A percentile compares a stretch with the other conserved stretches of the same genome.
These are phyloP conservation scores for Troides helena DNA, from an alignment of 2,888 invertebrate species.

Conservation along the genomic window DNA sequence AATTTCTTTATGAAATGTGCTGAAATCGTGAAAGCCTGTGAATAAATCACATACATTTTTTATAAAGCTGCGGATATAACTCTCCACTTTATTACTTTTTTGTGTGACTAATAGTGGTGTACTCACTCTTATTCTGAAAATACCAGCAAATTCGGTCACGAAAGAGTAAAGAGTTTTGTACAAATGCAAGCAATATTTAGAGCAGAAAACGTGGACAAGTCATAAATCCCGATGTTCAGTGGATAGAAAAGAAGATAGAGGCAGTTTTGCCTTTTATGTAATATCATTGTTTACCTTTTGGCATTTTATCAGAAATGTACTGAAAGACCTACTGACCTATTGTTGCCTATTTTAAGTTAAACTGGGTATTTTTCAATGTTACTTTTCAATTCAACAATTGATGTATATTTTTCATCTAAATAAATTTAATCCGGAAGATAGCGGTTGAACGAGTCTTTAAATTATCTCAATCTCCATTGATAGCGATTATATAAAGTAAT, in stretches of 20 bases:
- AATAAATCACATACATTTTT: not conserved
- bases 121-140: not conserved
- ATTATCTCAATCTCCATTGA: too few species aligned
- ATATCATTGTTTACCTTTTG: not conserved
- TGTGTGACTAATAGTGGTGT: not conserved
- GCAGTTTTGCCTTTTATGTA: too few species aligned
- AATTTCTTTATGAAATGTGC: constrained; percentile 16
- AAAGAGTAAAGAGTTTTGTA: not conserved
- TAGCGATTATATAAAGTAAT: not conserved
- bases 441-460: not conserved
- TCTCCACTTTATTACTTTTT: not conserved
- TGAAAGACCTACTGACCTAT: not conserved
- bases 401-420: not conserved
- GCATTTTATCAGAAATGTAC: not conserved
- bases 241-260: too few species aligned
- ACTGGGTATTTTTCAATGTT: too few species aligned
- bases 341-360: too few species aligned
- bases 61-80: not conserved
- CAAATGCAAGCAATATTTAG: not conserved
- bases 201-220: not conserved
- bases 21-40: not conserved
- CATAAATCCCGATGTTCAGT: too few species aligned
- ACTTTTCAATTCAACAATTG: too few species aligned
- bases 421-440: not conserved
- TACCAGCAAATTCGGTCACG: not conserved